Percentiles rank a stretch among this genome's conserved stretches.
phyloP scores from a whole-genome alignment of 2,797 vertebrate species.

The Coregonus sp. region DNA sequence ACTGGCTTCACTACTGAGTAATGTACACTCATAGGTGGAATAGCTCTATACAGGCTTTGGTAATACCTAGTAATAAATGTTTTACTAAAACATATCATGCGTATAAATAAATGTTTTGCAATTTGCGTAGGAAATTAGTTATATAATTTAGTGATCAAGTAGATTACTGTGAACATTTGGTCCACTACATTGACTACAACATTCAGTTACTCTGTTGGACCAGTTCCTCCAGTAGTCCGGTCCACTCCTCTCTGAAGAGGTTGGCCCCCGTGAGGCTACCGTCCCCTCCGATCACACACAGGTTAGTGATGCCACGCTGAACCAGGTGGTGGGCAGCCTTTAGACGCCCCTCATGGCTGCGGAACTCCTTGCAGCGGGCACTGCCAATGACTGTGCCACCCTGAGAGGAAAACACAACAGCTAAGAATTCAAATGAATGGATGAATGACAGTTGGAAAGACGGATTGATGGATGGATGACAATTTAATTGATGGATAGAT shows the following conservation, averaged over 20 bases:
- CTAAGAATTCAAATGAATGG: background rate
- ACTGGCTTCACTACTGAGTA: background rate
- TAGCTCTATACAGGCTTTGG: too few species aligned
- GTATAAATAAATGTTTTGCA: too few species aligned
- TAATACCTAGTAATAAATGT: too few species aligned
- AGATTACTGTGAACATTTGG: too few species aligned
- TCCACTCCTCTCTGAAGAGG: conserved; percentile 94
- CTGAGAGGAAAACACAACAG: conserved; percentile 60
- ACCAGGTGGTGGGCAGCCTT: conserved; percentile 90
- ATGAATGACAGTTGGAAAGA: background rate
- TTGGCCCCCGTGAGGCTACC: conserved; percentile 97
- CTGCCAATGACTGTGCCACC: conserved; percentile 97
- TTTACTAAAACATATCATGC: too few species aligned
- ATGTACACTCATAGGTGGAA: too few species aligned
- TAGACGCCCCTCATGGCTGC: conserved; percentile 87
- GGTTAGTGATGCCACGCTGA: conserved; percentile 88
- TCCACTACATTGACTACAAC: background rate
- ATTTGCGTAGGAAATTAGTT: too few species aligned
- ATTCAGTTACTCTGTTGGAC: conserved; percentile 74
- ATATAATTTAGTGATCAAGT: too few species aligned
- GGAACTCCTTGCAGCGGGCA: conserved; percentile 92
- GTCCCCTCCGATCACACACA: conserved; percentile 96
- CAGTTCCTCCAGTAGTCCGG: conserved; percentile 85
- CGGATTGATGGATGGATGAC: background rate
- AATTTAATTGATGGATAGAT: too few species aligned